A percentile compares a stretch with the other conserved stretches of the same genome.
Evolutionary conservation across 2,797 vertebrate genomes (phyloP).

Genomic region (Somateria mollissima): DNA sequence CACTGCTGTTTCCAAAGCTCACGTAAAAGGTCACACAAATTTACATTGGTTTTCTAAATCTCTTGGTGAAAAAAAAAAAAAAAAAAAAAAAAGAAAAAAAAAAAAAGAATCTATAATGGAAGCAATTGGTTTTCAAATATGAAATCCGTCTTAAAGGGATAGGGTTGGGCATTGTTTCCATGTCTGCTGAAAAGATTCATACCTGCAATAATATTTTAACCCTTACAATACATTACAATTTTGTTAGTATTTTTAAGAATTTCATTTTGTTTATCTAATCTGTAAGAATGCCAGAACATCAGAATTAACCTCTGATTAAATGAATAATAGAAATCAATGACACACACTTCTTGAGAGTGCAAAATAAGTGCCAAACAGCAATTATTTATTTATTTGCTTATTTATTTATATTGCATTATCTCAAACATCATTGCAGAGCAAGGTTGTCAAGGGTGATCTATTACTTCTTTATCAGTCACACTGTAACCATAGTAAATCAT

Average conservation of each 20-base stretch:
- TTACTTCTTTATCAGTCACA: background rate
- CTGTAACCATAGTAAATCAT: constrained; percentile 7
- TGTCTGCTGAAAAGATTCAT: background rate
- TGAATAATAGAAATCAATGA: background rate
- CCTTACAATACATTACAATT: background rate
- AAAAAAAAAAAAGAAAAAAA: background rate
- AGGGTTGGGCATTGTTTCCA: background rate
- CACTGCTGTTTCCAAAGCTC: background rate
- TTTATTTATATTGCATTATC: background rate
- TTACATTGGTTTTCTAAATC: constrained; percentile 9
- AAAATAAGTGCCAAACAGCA: background rate
- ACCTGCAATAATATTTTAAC: background rate
- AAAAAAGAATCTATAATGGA: background rate
- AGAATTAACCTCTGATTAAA: background rate
- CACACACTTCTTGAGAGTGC: background rate
- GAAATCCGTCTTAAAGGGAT: background rate
- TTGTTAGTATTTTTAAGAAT: background rate
- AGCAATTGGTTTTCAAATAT: constrained; percentile 26
- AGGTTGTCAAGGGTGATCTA: background rate
- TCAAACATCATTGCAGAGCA: background rate
- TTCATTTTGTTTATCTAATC: background rate
- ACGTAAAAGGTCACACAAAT: background rate
- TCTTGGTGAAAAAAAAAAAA: background rate
- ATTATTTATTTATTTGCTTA: background rate
- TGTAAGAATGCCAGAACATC: background rate